These are phyloP conservation scores for Ondatra zibethicus DNA, from an alignment of 2,113 vertebrate species.

Conservation along the genomic window DNA sequence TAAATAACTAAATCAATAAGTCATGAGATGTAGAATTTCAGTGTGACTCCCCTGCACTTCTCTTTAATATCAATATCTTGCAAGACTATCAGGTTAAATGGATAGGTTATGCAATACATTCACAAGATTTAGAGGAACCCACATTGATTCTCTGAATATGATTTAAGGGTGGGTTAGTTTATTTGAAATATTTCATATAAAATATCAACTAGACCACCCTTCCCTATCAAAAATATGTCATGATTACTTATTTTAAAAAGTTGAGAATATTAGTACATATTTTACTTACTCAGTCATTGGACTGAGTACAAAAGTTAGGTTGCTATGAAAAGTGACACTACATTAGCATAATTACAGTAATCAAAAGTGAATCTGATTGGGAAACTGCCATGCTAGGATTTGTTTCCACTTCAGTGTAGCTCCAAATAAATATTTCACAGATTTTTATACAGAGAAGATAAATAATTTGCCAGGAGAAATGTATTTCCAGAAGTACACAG, in stretches of 20 bases:
- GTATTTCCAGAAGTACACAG: neutral
- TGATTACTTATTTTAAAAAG: neutral
- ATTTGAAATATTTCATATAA: neutral
- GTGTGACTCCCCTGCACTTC: neutral
- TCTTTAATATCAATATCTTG: conserved; percentile 28
- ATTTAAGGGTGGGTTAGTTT: neutral
- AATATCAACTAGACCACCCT: neutral
- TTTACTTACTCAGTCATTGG: neutral
- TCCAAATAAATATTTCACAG: neutral
- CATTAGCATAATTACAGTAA: neutral
- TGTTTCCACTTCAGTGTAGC: neutral
- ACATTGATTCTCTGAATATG: neutral
- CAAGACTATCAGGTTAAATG: neutral
- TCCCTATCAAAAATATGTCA: neutral
- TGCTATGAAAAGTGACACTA: neutral
- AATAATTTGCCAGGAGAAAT: neutral
- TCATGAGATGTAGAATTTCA: neutral
- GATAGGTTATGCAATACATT: neutral
- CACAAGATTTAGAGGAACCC: neutral
- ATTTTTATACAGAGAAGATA: neutral
- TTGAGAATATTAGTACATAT: neutral
- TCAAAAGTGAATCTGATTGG: neutral
- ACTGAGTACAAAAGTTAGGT: neutral
- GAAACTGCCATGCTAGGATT: neutral
- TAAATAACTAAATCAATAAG: neutral